phyloP scores from a whole-genome alignment of 2,888 invertebrate genomes.

The Drosophila buzzatii region DNA sequence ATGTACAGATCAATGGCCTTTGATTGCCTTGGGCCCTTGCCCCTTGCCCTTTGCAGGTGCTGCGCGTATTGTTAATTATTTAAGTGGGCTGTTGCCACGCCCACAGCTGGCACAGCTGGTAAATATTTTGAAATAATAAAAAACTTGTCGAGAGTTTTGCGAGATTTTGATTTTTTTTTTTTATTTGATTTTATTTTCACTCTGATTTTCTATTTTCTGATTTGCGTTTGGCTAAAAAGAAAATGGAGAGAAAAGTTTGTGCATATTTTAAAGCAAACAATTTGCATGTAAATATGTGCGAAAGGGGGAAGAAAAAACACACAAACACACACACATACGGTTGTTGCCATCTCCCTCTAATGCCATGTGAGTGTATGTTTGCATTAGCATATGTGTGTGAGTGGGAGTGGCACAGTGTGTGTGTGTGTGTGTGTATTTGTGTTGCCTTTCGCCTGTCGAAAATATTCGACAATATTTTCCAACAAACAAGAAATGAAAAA shows the following conservation, averaged over 20 bases:
- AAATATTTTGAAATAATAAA: slow-evolving; percentile 12
- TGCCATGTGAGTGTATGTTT: slow-evolving; percentile 34
- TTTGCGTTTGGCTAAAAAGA: slow-evolving; percentile 30
- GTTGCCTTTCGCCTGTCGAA: slow-evolving; percentile 61
- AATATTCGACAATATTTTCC: slow-evolving; percentile 79
- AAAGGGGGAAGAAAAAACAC: slow-evolving; percentile 36
- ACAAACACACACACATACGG: slow-evolving; percentile 19
- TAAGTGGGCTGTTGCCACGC: slow-evolving; percentile 57
- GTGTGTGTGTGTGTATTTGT: slow-evolving; percentile 44
- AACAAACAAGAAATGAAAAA: slow-evolving; percentile 59
- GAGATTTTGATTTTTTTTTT: slow-evolving; percentile 51
- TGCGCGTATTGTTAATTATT: slow-evolving; percentile 40
- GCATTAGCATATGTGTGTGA: slow-evolving; percentile 39
- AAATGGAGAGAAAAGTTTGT: slow-evolving; percentile 58
- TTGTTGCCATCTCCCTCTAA: slow-evolving; percentile 17
- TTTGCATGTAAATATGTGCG: slow-evolving; percentile 73
- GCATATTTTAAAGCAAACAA: slow-evolving; percentile 79
- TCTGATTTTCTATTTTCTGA: slow-evolving; percentile 29
- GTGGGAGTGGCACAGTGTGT: slow-evolving; percentile 11
- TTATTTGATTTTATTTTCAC: not conserved
- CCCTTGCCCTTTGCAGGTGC: slow-evolving; percentile 57
- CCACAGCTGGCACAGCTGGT: slow-evolving; percentile 24
- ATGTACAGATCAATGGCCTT: slow-evolving; percentile 70
- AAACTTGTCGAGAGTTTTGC: slow-evolving; percentile 36
- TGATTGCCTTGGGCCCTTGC: slow-evolving; percentile 53